A percentile compares a stretch with the other conserved stretches of the same genome.
These are phyloP conservation scores for Lophius americanus DNA, from an alignment of 2,797 vertebrate species.

Conservation along the genomic window DNA sequence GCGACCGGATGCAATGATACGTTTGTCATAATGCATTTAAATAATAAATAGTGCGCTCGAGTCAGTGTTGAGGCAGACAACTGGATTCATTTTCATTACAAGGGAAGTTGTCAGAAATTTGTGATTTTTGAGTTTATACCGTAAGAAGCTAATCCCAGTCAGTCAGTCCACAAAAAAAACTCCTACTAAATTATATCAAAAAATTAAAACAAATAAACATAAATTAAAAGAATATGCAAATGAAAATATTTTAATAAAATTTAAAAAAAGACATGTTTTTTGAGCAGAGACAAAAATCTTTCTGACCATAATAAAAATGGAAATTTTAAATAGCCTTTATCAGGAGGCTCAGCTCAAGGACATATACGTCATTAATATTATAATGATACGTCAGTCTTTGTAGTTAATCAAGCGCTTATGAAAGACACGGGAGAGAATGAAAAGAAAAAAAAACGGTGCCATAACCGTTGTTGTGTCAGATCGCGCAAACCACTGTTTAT, in stretches of 20 bases:
- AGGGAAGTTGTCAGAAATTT: not conserved
- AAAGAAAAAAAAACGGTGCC: conserved; percentile 35
- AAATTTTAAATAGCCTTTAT: not conserved
- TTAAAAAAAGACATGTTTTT: too few relatives aligned
- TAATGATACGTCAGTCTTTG: not conserved
- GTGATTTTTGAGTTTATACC: not conserved
- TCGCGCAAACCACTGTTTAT: conserved; percentile 30
- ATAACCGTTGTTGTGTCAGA: conserved; percentile 23
- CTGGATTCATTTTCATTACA: not conserved
- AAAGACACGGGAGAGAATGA: conserved; percentile 25
- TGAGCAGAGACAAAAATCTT: not conserved
- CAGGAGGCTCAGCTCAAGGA: not conserved
- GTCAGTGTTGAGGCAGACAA: too few relatives aligned
- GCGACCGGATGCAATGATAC: not conserved
- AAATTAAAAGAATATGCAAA: too few relatives aligned
- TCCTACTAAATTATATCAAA: not conserved
- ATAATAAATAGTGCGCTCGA: too few relatives aligned
- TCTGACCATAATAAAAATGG: not conserved
- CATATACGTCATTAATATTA: not conserved
- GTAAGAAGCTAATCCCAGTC: not conserved
- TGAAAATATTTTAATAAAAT: too few relatives aligned
- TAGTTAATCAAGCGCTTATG: conserved; percentile 3
- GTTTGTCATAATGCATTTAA: too few relatives aligned
- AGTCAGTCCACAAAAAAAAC: not conserved
- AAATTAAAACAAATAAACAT: too few relatives aligned